Evolutionary conservation across 2,113 vertebrate genomes (phyloP).

Genomic region (Meriones unguiculatus): DNA sequence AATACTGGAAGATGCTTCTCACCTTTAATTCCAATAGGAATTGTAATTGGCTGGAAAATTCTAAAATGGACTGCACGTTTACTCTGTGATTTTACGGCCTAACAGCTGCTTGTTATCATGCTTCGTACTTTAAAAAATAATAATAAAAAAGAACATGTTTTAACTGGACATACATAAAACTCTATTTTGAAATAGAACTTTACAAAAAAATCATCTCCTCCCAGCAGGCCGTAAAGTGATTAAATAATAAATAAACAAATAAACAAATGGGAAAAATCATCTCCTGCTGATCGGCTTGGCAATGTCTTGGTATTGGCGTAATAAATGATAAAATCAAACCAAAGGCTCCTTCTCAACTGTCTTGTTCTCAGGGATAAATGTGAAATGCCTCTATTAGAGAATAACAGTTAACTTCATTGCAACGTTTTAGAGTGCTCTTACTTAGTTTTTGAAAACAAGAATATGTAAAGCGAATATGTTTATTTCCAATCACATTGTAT

Average conservation of each 20-base stretch:
- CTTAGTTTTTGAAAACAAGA: conserved; percentile 35
- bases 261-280: neutral
- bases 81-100: conserved; percentile 14
- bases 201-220: neutral
- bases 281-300: neutral
- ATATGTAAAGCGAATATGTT: neutral
- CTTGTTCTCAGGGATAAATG: conserved; percentile 9
- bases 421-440: neutral
- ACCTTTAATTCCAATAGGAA: conserved; percentile 53
- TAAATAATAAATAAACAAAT: too few relatives aligned
- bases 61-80: conserved; percentile 26
- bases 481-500: neutral
- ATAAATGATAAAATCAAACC: conserved; percentile 36
- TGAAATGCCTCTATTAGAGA: neutral
- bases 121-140: neutral
- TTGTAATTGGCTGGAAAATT: neutral
- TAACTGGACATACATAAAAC: conserved; percentile 29
- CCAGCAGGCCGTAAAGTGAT: too few relatives aligned
- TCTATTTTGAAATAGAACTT: conserved; percentile 35
- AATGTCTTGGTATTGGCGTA: neutral
- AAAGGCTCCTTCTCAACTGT: conserved; percentile 11
- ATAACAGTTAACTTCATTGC: conserved; percentile 12
- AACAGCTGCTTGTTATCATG: neutral
- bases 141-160: neutral
- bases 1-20: neutral